Conservation (phyloP, 2,113 vertebrate genomes). For the Callorhinus ursinus region DNA sequence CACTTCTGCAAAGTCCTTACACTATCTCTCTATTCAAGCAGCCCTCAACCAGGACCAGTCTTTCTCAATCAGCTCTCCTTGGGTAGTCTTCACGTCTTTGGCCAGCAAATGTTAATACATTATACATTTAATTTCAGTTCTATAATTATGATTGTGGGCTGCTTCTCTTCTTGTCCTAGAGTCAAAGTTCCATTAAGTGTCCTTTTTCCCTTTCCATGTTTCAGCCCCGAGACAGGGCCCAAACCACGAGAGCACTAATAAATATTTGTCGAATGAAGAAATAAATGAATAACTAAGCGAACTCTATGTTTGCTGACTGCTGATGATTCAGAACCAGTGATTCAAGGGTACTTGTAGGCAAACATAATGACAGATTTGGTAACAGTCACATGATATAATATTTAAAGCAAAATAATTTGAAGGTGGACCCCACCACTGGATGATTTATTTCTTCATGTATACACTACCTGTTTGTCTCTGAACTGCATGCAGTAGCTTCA, state of each 20-base stretch:
- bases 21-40: rapidly evolving
- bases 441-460: neutral
- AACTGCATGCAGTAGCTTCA: neutral
- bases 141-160: neutral
- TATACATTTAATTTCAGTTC: neutral
- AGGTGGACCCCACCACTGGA: rapidly evolving
- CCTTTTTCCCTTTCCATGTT: neutral
- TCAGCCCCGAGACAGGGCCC: neutral
- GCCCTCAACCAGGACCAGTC: rapidly evolving
- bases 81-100: neutral
- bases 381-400: neutral
- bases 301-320: neutral
- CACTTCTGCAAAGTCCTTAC: neutral
- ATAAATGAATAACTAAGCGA: neutral
- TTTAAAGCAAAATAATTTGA: neutral
- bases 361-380: neutral
- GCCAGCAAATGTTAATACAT: neutral
- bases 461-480: neutral
- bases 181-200: neutral
- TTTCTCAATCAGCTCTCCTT: neutral
- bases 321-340: neutral
- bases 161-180: neutral
- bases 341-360: neutral
- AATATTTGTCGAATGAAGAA: neutral
- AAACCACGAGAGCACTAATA: neutral